phyloP scores from a whole-genome alignment of 1,140 invertebrate genomes.

The Wasmannia auropunctata region DNA sequence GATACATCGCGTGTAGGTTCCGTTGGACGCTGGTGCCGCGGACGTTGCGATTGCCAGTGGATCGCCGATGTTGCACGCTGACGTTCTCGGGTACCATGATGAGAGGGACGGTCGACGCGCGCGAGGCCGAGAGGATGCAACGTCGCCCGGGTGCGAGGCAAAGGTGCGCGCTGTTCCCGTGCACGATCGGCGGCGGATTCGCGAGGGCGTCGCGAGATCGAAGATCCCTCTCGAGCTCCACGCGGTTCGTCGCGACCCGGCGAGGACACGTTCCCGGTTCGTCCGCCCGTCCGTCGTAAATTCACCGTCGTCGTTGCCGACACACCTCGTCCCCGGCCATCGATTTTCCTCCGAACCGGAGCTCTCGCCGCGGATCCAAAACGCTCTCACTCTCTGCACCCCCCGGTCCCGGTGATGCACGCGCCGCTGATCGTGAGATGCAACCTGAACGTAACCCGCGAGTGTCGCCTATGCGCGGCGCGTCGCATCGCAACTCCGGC shows the following conservation, averaged over 20 bases:
- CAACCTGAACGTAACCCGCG: conserved; percentile 8
- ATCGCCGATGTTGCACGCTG: neutral
- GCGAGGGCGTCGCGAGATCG: neutral
- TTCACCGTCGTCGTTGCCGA: conserved; percentile 13
- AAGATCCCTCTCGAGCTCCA: neutral
- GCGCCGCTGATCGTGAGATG: neutral
- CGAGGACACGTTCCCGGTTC: neutral
- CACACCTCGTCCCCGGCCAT: conserved; percentile 50
- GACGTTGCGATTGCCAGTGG: conserved; percentile 11
- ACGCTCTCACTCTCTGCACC: neutral
- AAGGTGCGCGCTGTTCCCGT: neutral
- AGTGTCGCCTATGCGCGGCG: neutral
- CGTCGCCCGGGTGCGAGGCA: too few species aligned
- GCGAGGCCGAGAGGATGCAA: neutral
- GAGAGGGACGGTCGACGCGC: neutral
- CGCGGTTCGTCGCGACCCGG: neutral
- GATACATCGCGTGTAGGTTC: conserved; percentile 23
- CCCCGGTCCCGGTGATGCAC: neutral
- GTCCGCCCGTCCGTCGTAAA: neutral
- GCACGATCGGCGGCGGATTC: neutral
- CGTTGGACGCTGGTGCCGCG: conserved; percentile 15
- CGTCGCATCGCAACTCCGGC: too few species aligned
- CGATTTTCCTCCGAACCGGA: neutral
- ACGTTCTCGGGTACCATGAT: conserved; percentile 54
- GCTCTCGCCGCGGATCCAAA: neutral